A percentile compares a stretch with the other conserved stretches of the same genome.
Conservation (phyloP, 2,888 invertebrate species). For the Aphrophora alni region DNA sequence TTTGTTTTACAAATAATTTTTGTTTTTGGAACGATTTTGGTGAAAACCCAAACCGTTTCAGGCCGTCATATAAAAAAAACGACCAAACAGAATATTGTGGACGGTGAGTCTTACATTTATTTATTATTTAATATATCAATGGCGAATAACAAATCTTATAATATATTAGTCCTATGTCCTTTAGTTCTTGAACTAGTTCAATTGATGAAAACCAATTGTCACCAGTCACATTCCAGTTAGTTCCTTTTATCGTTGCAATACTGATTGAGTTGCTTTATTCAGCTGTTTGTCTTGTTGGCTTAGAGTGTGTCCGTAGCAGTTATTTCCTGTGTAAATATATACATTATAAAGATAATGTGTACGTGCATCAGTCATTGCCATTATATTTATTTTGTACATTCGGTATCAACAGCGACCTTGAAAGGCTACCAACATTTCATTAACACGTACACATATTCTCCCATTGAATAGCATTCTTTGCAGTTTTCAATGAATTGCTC, state of each 20-base stretch:
- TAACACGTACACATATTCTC: background rate
- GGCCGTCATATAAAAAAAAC: no score
- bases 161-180: constrained; percentile 29
- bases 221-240: constrained; percentile 52
- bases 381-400: constrained; percentile 7
- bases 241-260: constrained; percentile 50
- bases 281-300: constrained; percentile 42
- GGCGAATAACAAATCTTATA: no score
- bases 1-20: no score
- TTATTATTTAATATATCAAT: no score
- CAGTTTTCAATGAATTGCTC: no score
- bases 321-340: constrained; percentile 3
- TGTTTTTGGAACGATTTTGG: no score
- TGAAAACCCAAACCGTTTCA: no score
- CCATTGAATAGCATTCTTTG: background rate
- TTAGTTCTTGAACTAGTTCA: constrained; percentile 46
- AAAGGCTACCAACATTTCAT: constrained; percentile 27
- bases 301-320: background rate
- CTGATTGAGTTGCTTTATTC: constrained; percentile 51
- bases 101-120: no score
- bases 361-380: background rate
- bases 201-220: no score
- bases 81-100: no score
- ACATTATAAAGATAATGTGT: no score
- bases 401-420: background rate